Evolutionary conservation across 2,888 invertebrate species (phyloP).

Genomic region (Spicauda simplicius): DNA sequence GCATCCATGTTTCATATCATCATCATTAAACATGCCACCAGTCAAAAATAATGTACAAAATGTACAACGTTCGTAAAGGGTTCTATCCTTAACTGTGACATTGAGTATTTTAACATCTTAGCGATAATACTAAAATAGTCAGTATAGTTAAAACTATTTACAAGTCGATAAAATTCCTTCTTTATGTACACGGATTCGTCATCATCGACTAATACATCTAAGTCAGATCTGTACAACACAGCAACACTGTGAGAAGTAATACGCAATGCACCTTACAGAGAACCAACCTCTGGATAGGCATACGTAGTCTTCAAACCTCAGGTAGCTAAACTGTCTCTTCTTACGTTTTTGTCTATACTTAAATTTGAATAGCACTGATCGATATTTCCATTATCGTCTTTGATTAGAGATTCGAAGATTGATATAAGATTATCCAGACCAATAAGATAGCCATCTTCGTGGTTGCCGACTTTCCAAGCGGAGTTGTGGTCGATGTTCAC

Average conservation of each 20-base stretch:
- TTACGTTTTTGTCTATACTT: constrained; percentile 68
- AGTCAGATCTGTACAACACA: constrained; percentile 38
- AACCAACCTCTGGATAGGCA: constrained; percentile 39
- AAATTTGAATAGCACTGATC: constrained; percentile 66
- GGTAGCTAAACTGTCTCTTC: constrained; percentile 74
- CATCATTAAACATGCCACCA: constrained; percentile 31
- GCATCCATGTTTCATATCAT: background rate
- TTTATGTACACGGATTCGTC: constrained; percentile 48
- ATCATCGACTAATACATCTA: constrained; percentile 38
- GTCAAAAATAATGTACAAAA: constrained; percentile 41
- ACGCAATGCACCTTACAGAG: constrained; percentile 41
- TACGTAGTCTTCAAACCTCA: constrained; percentile 55
- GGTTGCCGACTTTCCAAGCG: constrained; percentile 97
- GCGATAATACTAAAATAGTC: constrained; percentile 45
- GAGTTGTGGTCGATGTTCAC: constrained; percentile 91
- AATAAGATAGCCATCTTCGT: constrained; percentile 97
- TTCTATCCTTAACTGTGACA: constrained; percentile 56
- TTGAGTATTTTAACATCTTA: constrained; percentile 78
- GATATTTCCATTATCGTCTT: constrained; percentile 74
- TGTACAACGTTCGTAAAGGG: constrained; percentile 61
- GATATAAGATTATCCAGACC: constrained; percentile 96
- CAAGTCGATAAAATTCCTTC: constrained; percentile 53
- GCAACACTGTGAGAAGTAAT: constrained; percentile 32
- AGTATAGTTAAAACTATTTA: constrained; percentile 68
- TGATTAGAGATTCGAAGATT: constrained; percentile 89